These are phyloP conservation scores for Pandemis corylana DNA, from an alignment of 2,888 invertebrate genomes.

Conservation along the genomic window DNA sequence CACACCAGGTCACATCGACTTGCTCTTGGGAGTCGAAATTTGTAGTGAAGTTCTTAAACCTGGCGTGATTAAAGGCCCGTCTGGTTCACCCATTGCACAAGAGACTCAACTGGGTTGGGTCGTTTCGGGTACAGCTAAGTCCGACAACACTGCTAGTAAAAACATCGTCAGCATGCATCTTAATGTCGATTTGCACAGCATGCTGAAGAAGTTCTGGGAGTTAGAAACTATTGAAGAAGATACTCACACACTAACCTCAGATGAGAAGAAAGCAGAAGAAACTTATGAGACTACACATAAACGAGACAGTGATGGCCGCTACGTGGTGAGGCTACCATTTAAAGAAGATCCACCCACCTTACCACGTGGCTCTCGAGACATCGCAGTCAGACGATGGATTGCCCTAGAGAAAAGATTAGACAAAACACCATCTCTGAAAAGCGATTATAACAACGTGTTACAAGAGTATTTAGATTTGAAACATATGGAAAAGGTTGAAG, in stretches of 20 bases:
- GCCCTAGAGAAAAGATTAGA: conserved; percentile 1
- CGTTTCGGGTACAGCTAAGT: background rate
- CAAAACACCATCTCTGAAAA: background rate
- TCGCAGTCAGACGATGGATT: background rate
- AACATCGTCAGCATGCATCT: conserved; percentile 8
- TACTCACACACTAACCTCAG: background rate
- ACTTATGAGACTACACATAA: background rate
- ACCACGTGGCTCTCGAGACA: background rate
- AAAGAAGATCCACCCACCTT: background rate
- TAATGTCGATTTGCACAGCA: background rate
- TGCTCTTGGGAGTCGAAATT: conserved; percentile 1
- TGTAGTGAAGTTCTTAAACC: conserved; percentile 4
- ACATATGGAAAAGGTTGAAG: background rate
- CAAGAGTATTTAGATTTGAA: background rate
- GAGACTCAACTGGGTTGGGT: background rate
- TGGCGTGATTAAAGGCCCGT: background rate
- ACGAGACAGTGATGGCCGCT: background rate
- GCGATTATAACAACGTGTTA: background rate
- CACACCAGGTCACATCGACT: conserved; percentile 8
- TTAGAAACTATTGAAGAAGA: background rate
- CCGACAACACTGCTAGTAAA: background rate
- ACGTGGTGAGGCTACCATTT: background rate
- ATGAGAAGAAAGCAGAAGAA: background rate
- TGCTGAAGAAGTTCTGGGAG: conserved; percentile 8
- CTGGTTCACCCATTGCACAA: background rate